Percentiles rank a stretch among this genome's conserved stretches.
Evolutionary conservation across 2,113 vertebrate genomes (phyloP).

Genomic region (Hippolais icterina): DNA sequence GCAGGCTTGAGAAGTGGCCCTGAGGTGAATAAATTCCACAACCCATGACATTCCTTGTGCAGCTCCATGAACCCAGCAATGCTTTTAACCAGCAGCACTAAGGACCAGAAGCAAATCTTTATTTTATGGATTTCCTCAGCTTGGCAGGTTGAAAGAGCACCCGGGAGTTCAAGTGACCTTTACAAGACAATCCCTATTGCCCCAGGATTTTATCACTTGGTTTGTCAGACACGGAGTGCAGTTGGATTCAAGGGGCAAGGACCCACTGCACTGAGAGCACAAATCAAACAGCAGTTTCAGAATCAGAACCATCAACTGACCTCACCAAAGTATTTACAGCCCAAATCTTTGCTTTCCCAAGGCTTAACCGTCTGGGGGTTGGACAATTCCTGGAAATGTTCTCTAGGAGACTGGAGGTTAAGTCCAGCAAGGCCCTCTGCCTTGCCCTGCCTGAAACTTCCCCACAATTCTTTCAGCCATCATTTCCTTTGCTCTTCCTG

Average conservation of each 20-base stretch:
- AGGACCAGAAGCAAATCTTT: background rate
- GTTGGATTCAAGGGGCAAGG: background rate
- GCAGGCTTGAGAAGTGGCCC: background rate
- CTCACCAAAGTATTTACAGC: background rate
- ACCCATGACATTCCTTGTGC: accelerated
- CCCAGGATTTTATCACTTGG: background rate
- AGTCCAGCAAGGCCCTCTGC: background rate
- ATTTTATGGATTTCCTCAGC: background rate
- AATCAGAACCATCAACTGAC: background rate
- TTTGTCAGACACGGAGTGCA: background rate
- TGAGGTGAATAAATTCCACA: background rate
- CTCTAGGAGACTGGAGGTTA: background rate
- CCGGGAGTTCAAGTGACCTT: background rate
- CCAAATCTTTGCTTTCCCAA: background rate
- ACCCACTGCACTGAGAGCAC: background rate
- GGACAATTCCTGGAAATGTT: background rate
- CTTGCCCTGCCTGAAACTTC: background rate
- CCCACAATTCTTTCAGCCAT: background rate
- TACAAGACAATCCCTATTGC: background rate
- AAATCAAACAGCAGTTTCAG: background rate
- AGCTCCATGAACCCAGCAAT: accelerated
- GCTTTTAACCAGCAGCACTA: background rate
- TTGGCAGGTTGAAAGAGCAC: background rate
- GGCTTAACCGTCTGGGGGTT: background rate
- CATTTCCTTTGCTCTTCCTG: background rate